Percentiles rank a stretch among this genome's conserved stretches.
Evolutionary conservation across 2,113 vertebrate species (phyloP).

Genomic region (Phasianus colchicus): DNA sequence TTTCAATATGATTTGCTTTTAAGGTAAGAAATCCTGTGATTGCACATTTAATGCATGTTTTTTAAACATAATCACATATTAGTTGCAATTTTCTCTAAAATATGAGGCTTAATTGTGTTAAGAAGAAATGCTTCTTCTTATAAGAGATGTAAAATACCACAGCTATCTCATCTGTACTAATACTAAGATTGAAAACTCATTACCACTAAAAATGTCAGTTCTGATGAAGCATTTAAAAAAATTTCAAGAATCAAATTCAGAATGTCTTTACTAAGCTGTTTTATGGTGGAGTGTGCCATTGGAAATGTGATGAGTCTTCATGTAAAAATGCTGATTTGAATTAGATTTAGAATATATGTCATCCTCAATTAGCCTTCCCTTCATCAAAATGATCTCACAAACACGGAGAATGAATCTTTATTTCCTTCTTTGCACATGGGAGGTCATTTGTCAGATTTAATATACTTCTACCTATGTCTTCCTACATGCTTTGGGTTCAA

Average conservation of each 20-base stretch:
- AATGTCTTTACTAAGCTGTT: slow-evolving; percentile 83
- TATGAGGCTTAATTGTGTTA: slow-evolving; percentile 48
- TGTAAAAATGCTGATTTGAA: slow-evolving; percentile 87
- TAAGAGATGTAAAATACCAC: slow-evolving; percentile 52
- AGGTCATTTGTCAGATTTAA: slow-evolving; percentile 88
- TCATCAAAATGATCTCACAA: slow-evolving; percentile 87
- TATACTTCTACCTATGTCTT: slow-evolving; percentile 83
- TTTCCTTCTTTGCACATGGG: slow-evolving; percentile 86
- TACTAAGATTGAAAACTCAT: slow-evolving; percentile 73
- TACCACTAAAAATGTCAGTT: slow-evolving; percentile 77
- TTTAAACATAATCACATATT: slow-evolving; percentile 62
- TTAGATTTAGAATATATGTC: slow-evolving; percentile 86
- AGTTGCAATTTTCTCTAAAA: slow-evolving; percentile 67
- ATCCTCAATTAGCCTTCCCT: slow-evolving; percentile 83
- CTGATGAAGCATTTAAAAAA: slow-evolving; percentile 78
- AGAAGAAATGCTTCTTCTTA: slow-evolving; percentile 42
- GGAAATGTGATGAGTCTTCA: slow-evolving; percentile 86
- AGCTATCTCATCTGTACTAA: slow-evolving; percentile 63
- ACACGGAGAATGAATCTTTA: slow-evolving; percentile 86
- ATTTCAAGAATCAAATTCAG: slow-evolving; percentile 76
- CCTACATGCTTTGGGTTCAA: slow-evolving; percentile 79
- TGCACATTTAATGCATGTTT: slow-evolving; percentile 55
- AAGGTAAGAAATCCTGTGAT: slow-evolving; percentile 56
- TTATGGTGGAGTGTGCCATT: slow-evolving; percentile 73
- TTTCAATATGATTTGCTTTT: slow-evolving; percentile 66